Evolutionary conservation across 2,797 vertebrate genomes (phyloP).

Genomic region (Bradypodion ventrale): DNA sequence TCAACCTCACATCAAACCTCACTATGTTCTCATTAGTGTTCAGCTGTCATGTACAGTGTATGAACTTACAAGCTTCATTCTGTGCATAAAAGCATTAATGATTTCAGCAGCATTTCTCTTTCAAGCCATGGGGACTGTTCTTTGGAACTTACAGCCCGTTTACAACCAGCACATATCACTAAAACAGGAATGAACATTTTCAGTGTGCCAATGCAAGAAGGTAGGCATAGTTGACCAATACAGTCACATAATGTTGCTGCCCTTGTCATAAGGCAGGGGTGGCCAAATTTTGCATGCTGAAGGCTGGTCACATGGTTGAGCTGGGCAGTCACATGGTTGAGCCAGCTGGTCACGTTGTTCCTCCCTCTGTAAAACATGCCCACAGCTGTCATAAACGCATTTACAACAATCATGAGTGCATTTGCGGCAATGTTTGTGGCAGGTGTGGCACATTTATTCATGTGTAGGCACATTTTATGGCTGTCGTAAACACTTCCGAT

Average conservation of each 20-base stretch:
- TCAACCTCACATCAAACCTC: slow-evolving; percentile 25
- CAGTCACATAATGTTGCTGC: background rate
- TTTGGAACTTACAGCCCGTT: slow-evolving; percentile 5
- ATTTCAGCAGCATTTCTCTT: slow-evolving; percentile 15
- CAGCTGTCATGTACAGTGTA: background rate
- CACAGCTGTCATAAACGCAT: too few species aligned
- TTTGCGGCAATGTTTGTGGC: too few species aligned
- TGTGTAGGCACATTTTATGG: too few species aligned
- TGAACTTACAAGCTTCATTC: slow-evolving; percentile 25
- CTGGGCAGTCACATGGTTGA: too few species aligned
- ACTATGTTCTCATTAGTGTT: slow-evolving; percentile 36
- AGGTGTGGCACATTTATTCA: too few species aligned
- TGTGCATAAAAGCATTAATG: slow-evolving; percentile 24
- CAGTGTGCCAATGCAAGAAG: background rate
- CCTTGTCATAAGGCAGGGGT: too few species aligned
- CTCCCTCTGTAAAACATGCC: too few species aligned
- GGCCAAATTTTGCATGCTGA: too few species aligned
- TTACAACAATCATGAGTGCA: too few species aligned
- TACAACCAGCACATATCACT: slow-evolving; percentile 3
- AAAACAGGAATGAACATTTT: background rate
- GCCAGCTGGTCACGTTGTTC: too few species aligned
- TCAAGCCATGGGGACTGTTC: slow-evolving; percentile 24
- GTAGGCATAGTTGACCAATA: background rate
- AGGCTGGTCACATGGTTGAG: too few species aligned
- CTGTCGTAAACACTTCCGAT: too few species aligned